Evolutionary conservation across 2,797 vertebrate species (phyloP).

Genomic region (Picus viridis): DNA sequence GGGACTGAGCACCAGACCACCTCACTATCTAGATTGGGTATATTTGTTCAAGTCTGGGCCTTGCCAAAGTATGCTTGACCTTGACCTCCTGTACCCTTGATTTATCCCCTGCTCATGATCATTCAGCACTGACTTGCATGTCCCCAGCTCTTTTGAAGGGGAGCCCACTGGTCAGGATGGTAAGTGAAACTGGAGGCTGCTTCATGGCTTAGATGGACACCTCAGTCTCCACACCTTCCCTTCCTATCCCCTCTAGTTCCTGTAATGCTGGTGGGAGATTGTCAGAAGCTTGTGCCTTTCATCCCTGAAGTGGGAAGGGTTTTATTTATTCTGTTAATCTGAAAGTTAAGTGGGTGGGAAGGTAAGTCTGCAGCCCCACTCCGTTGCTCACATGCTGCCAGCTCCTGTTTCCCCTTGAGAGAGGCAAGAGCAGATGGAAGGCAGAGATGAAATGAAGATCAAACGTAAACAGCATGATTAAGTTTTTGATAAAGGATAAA

Average conservation of each 20-base stretch:
- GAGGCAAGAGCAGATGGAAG: conserved; percentile 58
- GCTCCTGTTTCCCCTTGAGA: conserved; percentile 52
- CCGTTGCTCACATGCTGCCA: neutral
- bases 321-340: conserved; percentile 63
- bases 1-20: neutral
- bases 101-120: neutral
- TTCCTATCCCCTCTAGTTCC: neutral
- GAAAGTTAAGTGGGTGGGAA: conserved; percentile 55
- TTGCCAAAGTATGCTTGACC: neutral
- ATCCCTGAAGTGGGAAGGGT: conserved; percentile 25
- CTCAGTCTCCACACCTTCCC: neutral
- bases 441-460: conserved; percentile 66
- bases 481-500: conserved; percentile 70
- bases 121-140: neutral
- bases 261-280: neutral
- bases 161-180: neutral
- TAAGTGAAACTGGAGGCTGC: neutral
- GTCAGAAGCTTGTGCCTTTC: conserved; percentile 14
- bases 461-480: conserved; percentile 66
- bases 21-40: neutral
- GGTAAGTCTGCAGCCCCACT: neutral
- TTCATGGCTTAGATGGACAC: neutral
- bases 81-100: neutral
- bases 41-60: neutral
- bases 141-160: neutral